These are phyloP conservation scores for Pantelozetes paolii DNA, from an alignment of 2,888 invertebrate species.

Conservation along the genomic window DNA sequence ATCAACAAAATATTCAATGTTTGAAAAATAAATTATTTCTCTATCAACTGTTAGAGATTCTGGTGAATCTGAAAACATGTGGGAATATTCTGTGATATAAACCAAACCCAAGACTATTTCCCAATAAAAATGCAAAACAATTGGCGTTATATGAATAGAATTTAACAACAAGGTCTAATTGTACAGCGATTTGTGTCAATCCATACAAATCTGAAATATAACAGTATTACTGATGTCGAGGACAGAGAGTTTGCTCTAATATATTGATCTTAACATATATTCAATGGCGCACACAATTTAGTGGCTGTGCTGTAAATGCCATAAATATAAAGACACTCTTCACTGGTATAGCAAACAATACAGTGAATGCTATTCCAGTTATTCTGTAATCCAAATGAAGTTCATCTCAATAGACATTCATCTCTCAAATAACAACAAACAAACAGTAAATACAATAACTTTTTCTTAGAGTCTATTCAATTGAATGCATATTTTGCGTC, in stretches of 20 bases:
- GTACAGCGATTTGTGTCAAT: too few relatives aligned
- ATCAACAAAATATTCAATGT: too few relatives aligned
- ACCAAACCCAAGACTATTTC: too few relatives aligned
- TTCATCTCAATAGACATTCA: slow-evolving; percentile 14
- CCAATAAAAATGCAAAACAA: too few relatives aligned
- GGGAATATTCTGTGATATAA: too few relatives aligned
- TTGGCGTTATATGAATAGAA: too few relatives aligned
- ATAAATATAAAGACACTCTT: not conserved
- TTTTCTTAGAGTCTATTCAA: not conserved
- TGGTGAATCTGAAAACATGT: too few relatives aligned
- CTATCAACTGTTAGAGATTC: too few relatives aligned
- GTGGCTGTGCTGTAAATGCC: not conserved
- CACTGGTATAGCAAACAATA: too few relatives aligned
- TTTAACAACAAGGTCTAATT: too few relatives aligned
- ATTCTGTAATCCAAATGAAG: not conserved
- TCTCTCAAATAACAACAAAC: slow-evolving; percentile 1
- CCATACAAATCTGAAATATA: too few relatives aligned
- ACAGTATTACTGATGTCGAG: not conserved
- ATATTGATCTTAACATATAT: not conserved
- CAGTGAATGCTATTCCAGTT: not conserved
- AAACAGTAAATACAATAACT: not conserved
- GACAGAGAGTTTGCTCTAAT: slow-evolving; percentile 11
- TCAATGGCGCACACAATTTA: slow-evolving; percentile 1
- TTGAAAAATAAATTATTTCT: too few relatives aligned
- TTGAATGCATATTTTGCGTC: not conserved